These are phyloP conservation scores for Diorhabda sublineata DNA, from an alignment of 1,140 invertebrate genomes.

Conservation along the genomic window DNA sequence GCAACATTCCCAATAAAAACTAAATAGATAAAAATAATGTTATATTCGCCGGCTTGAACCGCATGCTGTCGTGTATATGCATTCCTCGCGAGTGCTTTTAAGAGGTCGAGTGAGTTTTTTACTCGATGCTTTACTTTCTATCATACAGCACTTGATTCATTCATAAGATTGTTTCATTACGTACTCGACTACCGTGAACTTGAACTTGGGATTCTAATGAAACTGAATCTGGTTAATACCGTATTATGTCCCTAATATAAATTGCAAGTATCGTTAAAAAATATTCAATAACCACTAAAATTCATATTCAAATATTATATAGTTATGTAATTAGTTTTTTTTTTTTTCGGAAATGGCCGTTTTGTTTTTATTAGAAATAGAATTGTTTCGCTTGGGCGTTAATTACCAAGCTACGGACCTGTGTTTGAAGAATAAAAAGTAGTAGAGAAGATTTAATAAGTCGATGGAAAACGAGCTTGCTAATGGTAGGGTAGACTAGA, in stretches of 20 bases:
- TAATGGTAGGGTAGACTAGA: neutral
- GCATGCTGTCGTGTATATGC: conserved; percentile 20
- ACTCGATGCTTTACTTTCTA: conserved; percentile 33
- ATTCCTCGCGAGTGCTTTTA: conserved; percentile 24
- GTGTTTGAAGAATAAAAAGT: conserved; percentile 1
- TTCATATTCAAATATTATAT: too few species aligned
- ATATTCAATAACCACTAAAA: too few species aligned
- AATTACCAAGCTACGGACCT: neutral
- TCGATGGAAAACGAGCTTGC: neutral
- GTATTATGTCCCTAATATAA: too few species aligned
- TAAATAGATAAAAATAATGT: conserved; percentile 20
- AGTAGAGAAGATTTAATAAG: conserved; percentile 13
- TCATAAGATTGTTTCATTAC: conserved; percentile 41
- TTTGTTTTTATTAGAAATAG: too few species aligned
- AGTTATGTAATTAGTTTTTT: too few species aligned
- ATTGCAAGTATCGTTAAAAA: too few species aligned
- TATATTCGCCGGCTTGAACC: neutral
- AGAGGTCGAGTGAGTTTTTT: conserved; percentile 23
- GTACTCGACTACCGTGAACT: conserved; percentile 45
- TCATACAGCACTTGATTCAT: conserved; percentile 38
- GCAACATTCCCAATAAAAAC: conserved; percentile 31
- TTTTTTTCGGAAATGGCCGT: too few species aligned
- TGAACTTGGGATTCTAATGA: conserved; percentile 47
- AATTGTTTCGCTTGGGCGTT: too few species aligned
- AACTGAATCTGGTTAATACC: conserved; percentile 36